phyloP scores from a whole-genome alignment of 2,797 vertebrate species.

The Alfaro cultratus region DNA sequence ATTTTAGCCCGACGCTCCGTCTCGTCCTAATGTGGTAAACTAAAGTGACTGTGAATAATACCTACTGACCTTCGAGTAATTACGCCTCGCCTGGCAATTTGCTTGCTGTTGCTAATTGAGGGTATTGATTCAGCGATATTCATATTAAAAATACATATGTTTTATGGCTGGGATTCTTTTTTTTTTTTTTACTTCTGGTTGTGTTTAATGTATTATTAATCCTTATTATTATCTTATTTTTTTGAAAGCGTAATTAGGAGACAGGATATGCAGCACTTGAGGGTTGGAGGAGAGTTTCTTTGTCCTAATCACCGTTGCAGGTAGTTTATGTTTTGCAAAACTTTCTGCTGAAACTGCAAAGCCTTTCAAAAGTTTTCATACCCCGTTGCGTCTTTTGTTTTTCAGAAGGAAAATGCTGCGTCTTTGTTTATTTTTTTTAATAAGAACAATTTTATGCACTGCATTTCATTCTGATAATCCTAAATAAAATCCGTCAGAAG shows the following conservation, averaged over 20 bases:
- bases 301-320: constrained; percentile 65
- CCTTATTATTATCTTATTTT: constrained; percentile 70
- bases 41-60: constrained; percentile 99
- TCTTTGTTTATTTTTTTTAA: neutral
- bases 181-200: constrained; percentile 65
- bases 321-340: constrained; percentile 59
- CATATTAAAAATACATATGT: constrained; percentile 89
- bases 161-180: constrained; percentile 77
- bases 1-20: constrained; percentile 97
- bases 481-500: neutral
- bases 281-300: constrained; percentile 67
- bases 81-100: constrained; percentile 93
- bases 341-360: constrained; percentile 56
- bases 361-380: neutral
- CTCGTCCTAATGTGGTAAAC: constrained; percentile 98
- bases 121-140: constrained; percentile 91
- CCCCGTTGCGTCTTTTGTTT: neutral
- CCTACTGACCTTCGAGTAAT: constrained; percentile 99
- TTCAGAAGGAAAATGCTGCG: neutral
- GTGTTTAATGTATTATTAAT: constrained; percentile 84
- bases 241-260: constrained; percentile 77
- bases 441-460: neutral
- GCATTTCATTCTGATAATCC: neutral
- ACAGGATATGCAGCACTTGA: constrained; percentile 72
- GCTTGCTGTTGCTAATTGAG: constrained; percentile 94